Evolutionary conservation across 2,113 vertebrate species (phyloP), one percentile per base, ranked within the genome.

Genomic region (Dunckerocampus dactyliophorus): DNA sequence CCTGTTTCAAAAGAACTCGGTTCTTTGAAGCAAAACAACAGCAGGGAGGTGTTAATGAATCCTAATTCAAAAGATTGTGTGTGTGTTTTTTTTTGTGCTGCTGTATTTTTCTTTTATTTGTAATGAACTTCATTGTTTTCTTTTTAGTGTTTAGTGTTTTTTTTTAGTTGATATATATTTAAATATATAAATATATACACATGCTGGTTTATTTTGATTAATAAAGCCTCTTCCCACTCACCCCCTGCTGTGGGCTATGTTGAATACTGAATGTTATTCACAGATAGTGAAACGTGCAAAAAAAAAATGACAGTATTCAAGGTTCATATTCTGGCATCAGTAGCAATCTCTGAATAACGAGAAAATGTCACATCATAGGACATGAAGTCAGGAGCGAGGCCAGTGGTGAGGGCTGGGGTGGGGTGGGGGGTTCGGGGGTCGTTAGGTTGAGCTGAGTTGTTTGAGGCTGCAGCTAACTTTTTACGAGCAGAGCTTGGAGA

Each of bases 401-500:
- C 31, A 5, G 31, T 5, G 31, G 62, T 58, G 68, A 61, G 51
- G 58, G 50, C 20, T 8, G 47, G 31, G 60, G 50, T 21, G 10
- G 50, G 7, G 4, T 1, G 31, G 31, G 31, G 60, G 53, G 24
- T 51, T n/a, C 24, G 10, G 50, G 61, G 20, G 13, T 14, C 6
- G 21, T 50, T 11, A 13, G 21, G 20, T 6, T 21, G 8, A 42
- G 34, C 8, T 22, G n/a, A 50, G 69, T 70, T 16, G n/a, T 74
- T 65, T 78, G 67, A 48, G 81, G 76, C 67, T 12, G 37, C 81
- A 69, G 71, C 66, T 37, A 65, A 67, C 75, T 84, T 85, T 86
- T 83, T 87, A 86, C 61, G 71, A 85, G 84, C 75, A 47, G 48
- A 45, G 50, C 61, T 73, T 70, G 72, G 82, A 79, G 76, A 83